These are phyloP conservation scores for Theocolax elegans DNA, from an alignment of 1,140 invertebrate genomes.

Conservation along the genomic window DNA sequence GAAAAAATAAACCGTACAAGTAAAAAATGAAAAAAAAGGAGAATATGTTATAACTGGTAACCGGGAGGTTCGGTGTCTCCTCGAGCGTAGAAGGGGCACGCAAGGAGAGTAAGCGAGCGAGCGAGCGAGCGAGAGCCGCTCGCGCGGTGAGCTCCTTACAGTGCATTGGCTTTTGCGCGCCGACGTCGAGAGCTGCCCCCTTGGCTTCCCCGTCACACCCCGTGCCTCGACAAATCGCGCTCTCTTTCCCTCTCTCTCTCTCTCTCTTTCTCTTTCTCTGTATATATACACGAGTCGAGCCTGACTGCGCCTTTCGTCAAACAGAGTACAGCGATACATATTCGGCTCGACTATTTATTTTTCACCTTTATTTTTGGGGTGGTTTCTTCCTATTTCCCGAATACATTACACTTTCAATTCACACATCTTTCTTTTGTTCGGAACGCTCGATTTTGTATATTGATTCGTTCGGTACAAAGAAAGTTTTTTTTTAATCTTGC, in stretches of 20 bases:
- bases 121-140: neutral
- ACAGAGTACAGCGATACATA: too few species aligned
- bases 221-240: conserved; percentile 29
- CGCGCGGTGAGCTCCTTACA: conserved; percentile 35
- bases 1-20: too few species aligned
- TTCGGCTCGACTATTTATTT: too few species aligned
- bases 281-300: neutral
- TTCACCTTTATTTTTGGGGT: too few species aligned
- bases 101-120: neutral
- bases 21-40: too few species aligned
- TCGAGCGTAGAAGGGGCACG: neutral
- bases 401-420: too few species aligned
- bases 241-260: neutral
- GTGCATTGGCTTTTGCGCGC: conserved; percentile 35
- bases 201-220: conserved; percentile 36
- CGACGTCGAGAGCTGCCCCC: conserved; percentile 15
- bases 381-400: too few species aligned
- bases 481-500: too few species aligned
- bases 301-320: too few species aligned
- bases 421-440: too few species aligned
- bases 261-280: neutral
- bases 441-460: too few species aligned
- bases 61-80: neutral
- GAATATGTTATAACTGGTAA: neutral
- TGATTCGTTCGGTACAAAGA: too few species aligned